phyloP scores from a whole-genome alignment of 2,113 vertebrate genomes.

The Epinephelus fuscoguttatus region DNA sequence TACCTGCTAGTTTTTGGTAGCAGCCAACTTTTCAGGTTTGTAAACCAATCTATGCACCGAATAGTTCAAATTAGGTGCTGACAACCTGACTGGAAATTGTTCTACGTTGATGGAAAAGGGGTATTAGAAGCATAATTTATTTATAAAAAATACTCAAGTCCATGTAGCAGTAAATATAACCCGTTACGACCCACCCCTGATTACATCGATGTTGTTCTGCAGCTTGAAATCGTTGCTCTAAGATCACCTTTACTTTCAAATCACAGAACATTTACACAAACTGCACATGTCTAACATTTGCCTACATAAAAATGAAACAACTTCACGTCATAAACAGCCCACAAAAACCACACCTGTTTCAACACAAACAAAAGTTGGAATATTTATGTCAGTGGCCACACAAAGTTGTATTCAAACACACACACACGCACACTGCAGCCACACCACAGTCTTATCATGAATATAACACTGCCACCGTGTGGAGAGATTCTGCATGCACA shows the following conservation, averaged over 20 bases:
- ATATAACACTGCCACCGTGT: constrained; percentile 66
- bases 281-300: not conserved
- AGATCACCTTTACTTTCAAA: not conserved
- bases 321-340: constrained; percentile 2
- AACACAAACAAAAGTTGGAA: constrained; percentile 25
- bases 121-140: no score
- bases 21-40: no score
- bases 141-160: no score
- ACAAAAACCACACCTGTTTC: constrained; percentile 29
- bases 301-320: no score
- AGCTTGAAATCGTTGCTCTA: not conserved
- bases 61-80: no score
- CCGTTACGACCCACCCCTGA: no score
- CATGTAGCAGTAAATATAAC: no score
- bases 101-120: no score
- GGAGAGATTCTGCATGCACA: constrained; percentile 66
- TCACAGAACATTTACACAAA: constrained; percentile 2
- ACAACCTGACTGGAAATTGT: no score
- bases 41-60: no score
- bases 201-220: not conserved
- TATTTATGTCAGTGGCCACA: constrained; percentile 1
- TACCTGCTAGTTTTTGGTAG: no score
- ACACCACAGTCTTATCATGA: constrained; percentile 25
- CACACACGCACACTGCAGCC: constrained; percentile 17
- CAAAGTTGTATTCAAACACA: constrained; percentile 6